phyloP scores from a whole-genome alignment of 2,797 vertebrate genomes.

The Calcarius lapponicus region DNA sequence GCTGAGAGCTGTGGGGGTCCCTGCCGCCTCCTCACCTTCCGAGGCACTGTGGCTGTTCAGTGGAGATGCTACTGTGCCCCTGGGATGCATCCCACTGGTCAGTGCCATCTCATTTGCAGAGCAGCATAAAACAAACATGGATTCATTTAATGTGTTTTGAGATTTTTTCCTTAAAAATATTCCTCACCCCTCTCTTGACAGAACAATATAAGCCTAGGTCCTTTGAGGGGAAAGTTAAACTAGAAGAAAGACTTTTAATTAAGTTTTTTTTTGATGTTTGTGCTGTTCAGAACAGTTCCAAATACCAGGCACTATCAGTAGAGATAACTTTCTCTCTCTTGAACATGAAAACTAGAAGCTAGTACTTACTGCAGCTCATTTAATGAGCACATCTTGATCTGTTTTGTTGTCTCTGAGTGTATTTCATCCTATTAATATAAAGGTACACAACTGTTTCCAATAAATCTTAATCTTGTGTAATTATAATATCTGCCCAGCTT shows the following conservation, averaged over 20 bases:
- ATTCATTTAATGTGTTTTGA: not conserved
- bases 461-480: not conserved
- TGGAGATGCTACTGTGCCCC: not conserved
- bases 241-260: not conserved
- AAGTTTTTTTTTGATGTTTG: not conserved
- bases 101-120: not conserved
- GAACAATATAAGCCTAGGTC: not conserved
- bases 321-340: not conserved
- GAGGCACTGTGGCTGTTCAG: not conserved
- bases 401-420: not conserved
- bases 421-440: not conserved
- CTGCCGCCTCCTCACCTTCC: not conserved
- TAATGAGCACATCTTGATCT: not conserved
- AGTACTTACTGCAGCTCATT: not conserved
- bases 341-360: not conserved
- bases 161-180: not conserved
- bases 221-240: not conserved
- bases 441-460: not conserved
- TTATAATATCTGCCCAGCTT: not conserved
- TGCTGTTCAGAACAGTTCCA: not conserved
- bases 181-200: not conserved
- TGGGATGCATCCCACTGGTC: not conserved
- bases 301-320: not conserved
- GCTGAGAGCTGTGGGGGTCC: not conserved
- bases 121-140: not conserved